Evolutionary conservation across 2,797 vertebrate genomes (phyloP), one percentile per base, ranked within the genome.

Genomic region (Masticophis lateralis): DNA sequence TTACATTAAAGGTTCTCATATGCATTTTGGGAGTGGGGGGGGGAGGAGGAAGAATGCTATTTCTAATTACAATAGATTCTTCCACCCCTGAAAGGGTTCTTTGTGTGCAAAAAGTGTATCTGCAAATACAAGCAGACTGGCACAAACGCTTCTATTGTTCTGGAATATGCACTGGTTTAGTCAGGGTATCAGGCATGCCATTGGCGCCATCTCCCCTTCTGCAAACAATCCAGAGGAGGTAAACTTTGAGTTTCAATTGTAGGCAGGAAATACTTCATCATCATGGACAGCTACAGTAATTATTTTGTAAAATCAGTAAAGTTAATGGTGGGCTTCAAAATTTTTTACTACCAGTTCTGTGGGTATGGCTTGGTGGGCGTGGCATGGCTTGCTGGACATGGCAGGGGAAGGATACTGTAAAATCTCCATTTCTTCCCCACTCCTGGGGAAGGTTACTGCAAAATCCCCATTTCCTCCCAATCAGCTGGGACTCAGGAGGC

Each of bases 111-210:
- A 86, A 63, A 88, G 43, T 43, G 86, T 59, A 56, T 61, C 59
- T 56, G 86, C 51, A 43, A 87, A 32, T 0, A 11, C 55, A 89
- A 51, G 86, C 53, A 88, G 5, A 90, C 32, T 83, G 22, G 86
- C 83, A 88, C 87, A 90, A 27, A 61, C 51, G 63, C 53, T 88
- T 60, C 63, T 79, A 88, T 91, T 61, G 43, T 79, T 47, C 12
- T 51, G 1, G 12, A 69, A 92, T 22, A n/a, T 93, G 69, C 90
- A 22, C 87, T 91, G 66, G 91, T 93, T 92, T 55, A 32, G 57
- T 51, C 69, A 57, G 69, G 91, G 51, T 28, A 86, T 53, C 92
- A 87, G 86, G 22, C 89, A 87, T 79, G 27, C 5, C 86, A 57
- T 66, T 57, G 89, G 12, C 37, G 2, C 83, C 14, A 47, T 51